These are phyloP conservation scores for Leptodactylus fuscus DNA, from an alignment of 2,113 vertebrate genomes.

Conservation along the genomic window DNA sequence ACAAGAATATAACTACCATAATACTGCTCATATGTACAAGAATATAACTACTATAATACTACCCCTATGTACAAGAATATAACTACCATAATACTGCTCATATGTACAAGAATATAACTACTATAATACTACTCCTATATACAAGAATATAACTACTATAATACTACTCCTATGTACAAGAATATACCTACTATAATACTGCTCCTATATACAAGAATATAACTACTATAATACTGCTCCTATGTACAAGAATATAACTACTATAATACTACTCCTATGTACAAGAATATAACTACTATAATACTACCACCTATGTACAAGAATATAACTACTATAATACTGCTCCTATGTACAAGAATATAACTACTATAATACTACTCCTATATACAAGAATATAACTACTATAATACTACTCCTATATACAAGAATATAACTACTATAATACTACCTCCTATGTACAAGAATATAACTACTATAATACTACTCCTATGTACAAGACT, in stretches of 20 bases:
- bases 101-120: not conserved
- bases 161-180: constrained; percentile 3
- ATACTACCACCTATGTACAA: not conserved
- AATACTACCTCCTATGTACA: too few species aligned
- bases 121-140: not conserved
- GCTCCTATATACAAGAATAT: not conserved
- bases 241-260: not conserved
- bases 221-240: not conserved
- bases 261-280: not conserved
- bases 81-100: not conserved
- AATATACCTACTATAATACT: not conserved
- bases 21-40: too few species aligned
- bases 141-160: constrained; percentile 13
- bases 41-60: too few species aligned
- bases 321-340: too few species aligned
- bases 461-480: not conserved
- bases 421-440: too few species aligned
- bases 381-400: too few species aligned
- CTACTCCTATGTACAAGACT: not conserved
- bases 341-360: too few species aligned
- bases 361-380: too few species aligned
- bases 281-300: constrained; percentile 1
- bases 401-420: too few species aligned
- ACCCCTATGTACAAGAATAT: not conserved
- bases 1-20: too few species aligned